Percentiles rank a stretch among this genome's conserved stretches.
Evolutionary conservation across 2,113 vertebrate genomes (phyloP).

Genomic region (Peromyscus maniculatus): DNA sequence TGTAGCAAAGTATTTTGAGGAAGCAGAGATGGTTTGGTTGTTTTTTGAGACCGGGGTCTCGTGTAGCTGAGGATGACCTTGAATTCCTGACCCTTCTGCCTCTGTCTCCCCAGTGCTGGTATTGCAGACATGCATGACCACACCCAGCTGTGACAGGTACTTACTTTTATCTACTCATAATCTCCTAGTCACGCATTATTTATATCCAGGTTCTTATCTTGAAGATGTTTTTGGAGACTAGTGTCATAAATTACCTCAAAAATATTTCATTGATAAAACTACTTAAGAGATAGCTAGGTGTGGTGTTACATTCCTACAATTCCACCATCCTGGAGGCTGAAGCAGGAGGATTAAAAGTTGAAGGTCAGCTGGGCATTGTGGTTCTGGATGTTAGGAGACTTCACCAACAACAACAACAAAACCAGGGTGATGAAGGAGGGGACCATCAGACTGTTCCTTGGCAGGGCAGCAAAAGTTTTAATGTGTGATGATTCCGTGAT

Average conservation of each 20-base stretch:
- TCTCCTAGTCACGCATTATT: not conserved
- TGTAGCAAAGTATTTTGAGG: not conserved
- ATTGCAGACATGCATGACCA: fast-evolving
- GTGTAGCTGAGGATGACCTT: not conserved
- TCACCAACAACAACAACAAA: not conserved
- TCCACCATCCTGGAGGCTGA: not conserved
- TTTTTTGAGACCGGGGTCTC: not conserved
- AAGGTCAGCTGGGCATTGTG: not conserved
- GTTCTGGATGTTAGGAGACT: not conserved
- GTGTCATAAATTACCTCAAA: not conserved
- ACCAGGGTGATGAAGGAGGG: not conserved
- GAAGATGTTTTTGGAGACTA: slow-evolving; percentile 7
- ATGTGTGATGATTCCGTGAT: not conserved
- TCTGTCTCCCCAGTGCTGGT: not conserved
- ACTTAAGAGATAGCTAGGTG: not conserved
- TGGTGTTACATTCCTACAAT: not conserved
- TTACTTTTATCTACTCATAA: not conserved
- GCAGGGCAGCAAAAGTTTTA: not conserved
- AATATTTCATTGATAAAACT: slow-evolving; percentile 38
- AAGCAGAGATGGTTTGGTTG: not conserved
- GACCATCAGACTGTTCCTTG: not conserved
- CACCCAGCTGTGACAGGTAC: not conserved
- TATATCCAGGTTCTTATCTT: slow-evolving; percentile 18
- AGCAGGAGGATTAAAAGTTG: not conserved
- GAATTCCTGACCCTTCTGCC: not conserved